These are phyloP conservation scores for Nothocercus nigrocapillus DNA, from an alignment of 2,113 vertebrate genomes.

Conservation along the genomic window DNA sequence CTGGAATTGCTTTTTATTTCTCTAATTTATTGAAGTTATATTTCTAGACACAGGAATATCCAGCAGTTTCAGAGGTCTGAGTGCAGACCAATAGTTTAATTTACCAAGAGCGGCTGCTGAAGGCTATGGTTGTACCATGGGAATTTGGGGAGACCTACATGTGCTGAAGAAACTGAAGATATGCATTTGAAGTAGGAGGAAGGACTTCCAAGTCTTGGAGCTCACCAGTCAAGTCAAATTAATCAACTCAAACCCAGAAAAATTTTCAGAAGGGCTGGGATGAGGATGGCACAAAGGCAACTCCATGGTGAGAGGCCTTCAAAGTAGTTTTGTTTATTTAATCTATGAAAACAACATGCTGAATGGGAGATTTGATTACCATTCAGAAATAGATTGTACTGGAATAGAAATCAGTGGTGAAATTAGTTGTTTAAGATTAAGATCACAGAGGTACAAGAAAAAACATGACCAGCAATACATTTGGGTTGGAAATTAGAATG, in stretches of 20 bases:
- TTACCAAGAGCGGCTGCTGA: neutral
- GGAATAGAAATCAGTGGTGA: conserved; percentile 7
- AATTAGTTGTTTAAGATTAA: neutral
- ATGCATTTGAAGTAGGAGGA: neutral
- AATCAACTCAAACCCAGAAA: neutral
- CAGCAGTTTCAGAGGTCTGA: neutral
- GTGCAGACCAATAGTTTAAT: neutral
- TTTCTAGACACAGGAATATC: neutral
- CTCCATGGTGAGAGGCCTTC: neutral
- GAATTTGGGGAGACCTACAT: neutral
- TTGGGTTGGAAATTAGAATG: conserved; percentile 39
- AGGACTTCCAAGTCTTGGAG: neutral
- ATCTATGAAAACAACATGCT: neutral
- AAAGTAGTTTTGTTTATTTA: neutral
- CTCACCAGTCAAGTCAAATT: neutral
- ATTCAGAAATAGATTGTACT: neutral
- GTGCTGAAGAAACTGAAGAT: neutral
- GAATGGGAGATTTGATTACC: neutral
- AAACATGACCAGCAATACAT: conserved; percentile 57
- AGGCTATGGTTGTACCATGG: neutral
- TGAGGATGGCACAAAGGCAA: neutral
- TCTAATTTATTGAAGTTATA: neutral
- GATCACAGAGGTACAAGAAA: neutral
- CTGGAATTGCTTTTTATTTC: neutral
- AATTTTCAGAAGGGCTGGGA: neutral